Evolutionary conservation across 2,888 invertebrate genomes (phyloP).

Genomic region (Teleogryllus oceanicus): DNA sequence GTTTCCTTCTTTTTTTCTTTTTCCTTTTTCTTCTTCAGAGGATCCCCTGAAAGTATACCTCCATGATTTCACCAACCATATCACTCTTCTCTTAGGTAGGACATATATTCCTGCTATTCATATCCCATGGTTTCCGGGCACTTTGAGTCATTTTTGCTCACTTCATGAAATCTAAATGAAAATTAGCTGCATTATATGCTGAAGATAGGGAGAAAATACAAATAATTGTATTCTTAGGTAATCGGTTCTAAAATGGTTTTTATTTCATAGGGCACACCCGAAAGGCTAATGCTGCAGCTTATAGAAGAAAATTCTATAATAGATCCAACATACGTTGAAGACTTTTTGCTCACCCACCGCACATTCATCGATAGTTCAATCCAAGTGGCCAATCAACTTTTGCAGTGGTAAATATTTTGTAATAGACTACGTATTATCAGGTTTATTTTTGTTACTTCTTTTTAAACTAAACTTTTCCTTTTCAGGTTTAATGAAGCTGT

Average conservation of each 20-base stretch:
- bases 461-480: neutral
- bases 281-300: slow-evolving; percentile 85
- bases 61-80: no score
- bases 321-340: slow-evolving; percentile 98
- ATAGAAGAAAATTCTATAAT: slow-evolving; percentile 91
- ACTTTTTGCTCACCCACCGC: slow-evolving; percentile 93
- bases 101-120: no score
- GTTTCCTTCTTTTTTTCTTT: no score
- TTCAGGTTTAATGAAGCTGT: slow-evolving; percentile 67
- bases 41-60: no score
- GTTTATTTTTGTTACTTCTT: neutral
- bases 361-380: slow-evolving; percentile 89
- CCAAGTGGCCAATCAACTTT: slow-evolving; percentile 78
- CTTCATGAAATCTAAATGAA: no score
- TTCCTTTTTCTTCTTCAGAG: no score
- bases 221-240: no score
- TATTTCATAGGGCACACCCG: slow-evolving; percentile 67
- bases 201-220: no score
- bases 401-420: slow-evolving; percentile 62
- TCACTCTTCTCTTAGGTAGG: no score
- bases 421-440: neutral
- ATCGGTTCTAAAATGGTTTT: neutral
- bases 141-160: no score
- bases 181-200: no score
- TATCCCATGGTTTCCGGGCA: no score